Evolutionary conservation across 2,113 vertebrate species (phyloP), one percentile per base, ranked within the genome.

Genomic region (Micronisus gabar): DNA sequence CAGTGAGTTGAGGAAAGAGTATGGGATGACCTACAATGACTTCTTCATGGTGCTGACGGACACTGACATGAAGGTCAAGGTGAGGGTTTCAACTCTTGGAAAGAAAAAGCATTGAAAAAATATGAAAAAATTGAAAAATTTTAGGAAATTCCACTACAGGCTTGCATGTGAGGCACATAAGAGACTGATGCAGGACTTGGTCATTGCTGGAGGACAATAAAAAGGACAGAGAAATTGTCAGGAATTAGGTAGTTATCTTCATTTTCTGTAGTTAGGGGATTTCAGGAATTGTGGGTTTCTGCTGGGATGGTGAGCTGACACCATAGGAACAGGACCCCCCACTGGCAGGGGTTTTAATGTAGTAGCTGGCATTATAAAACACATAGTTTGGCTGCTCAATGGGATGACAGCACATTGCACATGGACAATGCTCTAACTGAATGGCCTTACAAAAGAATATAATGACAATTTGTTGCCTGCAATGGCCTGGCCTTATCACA

Each of bases 11-110:
- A 99, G 99, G 87, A 99, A 99, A 91, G 99, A 99, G 86, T 99
- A 99, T 21, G 98, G 99, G 48, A 99, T 99, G 99, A 99, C 97
- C n/a, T 98, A 99, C 48, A 98, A 99, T 78, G 99, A 99, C 91
- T 99, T 99, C 98, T 99, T 99, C 97, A 99, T 99, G 99, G 99
- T 99, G 55, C 97, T 99, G 87, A 99, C 99, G 1, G 99, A 99
- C 73, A 97, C 97, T 17, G 99, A 99, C 97, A 99, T 99, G 98
- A 99, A 98, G 91, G 98, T 99, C 87, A 99, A 99, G 99, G 99
- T 99, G 92, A 52, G 73, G 13, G 23, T 26, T 76, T 94, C 20
- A 10, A 16, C 36, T 86, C 47, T 61, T 70, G 38, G 41, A 73
- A 90, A 91, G 40, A 61, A 95, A 88, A 83, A 1, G 2, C 45